Evolutionary conservation across 2,888 invertebrate species (phyloP), one percentile per base, ranked within the genome.

Genomic region (Eueremaeus valkanovi): DNA sequence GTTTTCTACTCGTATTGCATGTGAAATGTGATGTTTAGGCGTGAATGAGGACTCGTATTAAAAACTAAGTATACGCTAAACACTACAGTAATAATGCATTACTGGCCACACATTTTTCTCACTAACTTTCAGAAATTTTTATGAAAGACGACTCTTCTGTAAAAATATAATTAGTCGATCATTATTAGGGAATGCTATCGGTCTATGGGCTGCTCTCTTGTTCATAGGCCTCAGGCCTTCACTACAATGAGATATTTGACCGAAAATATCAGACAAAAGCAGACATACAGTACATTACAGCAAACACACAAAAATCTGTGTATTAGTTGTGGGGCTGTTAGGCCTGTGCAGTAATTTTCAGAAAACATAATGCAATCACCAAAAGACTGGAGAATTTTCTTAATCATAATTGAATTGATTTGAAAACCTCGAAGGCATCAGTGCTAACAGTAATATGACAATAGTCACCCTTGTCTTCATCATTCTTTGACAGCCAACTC

Each of bases 401-500:
- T 21, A 42, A 68, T 68, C 42, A 68, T 68, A 40, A 40, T 40
- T 13, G 11, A 42, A 13, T 42, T 68, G 6, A 68, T 24, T n/a
- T 68, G 68, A 68, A 68, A 68, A 68, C 68, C 68, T 36, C 42
- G 42, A 68, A 68, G 63, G 36, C 42, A 68, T 68, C 21, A 24
- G 42, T 21, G 42, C 68, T 68, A 40, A 24, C 42, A 68, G 40
- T 42, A 68, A 42, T 55, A 24, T 8, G 8, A 27, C 55, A 27
- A 27, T 55, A 27, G 27, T 55, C 24, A 27, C 55, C 24, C 55
- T 55, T 27, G 27, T 55, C 27, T 9, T 24, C 24, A 9, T 55
- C 55, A 55, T 55, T 42, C 68, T 68, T 68, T 68, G 68, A 68
- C 42, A 42, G 68, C 40, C 68, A 68, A 63, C 68, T 68, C 68